Percentiles rank a stretch among this genome's conserved stretches.
These are phyloP conservation scores for Clarias gariepinus DNA, from an alignment of 2,113 vertebrate species.

Conservation along the genomic window DNA sequence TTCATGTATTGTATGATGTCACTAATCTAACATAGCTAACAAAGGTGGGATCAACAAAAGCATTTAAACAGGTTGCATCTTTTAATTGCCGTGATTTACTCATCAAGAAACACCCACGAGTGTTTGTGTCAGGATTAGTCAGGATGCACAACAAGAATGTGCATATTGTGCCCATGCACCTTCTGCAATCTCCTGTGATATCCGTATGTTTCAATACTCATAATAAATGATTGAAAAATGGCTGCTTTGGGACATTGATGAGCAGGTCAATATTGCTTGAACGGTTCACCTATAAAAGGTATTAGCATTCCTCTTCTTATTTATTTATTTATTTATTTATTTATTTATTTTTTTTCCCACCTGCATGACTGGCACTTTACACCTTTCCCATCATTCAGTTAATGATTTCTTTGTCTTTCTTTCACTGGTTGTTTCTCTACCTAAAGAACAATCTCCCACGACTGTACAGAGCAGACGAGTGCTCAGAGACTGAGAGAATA, in stretches of 20 bases:
- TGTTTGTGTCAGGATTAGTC: conserved; percentile 8
- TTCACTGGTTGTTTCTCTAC: background rate
- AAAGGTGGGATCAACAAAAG: background rate
- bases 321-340: background rate
- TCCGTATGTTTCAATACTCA: background rate
- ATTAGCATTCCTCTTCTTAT: background rate
- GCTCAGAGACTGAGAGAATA: conserved; percentile 5
- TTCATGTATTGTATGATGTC: background rate
- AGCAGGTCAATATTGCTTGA: background rate
- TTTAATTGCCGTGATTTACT: background rate
- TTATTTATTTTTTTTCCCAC: background rate
- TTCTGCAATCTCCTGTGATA: background rate
- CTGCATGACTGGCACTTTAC: background rate
- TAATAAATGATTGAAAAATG: background rate
- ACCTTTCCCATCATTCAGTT: conserved; percentile 9
- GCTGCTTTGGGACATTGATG: background rate
- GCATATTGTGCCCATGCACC: too few species aligned
- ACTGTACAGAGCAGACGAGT: conserved; percentile 16
- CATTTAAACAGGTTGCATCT: background rate
- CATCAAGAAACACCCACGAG: background rate
- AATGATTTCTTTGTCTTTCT: conserved; percentile 7
- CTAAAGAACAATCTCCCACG: conserved; percentile 6
- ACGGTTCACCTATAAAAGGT: background rate
- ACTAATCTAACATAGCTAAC: background rate
- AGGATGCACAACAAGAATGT: background rate